A percentile compares a stretch with the other conserved stretches of the same genome.
Evolutionary conservation across 2,888 invertebrate genomes (phyloP).

Genomic region (Crematogaster levior): DNA sequence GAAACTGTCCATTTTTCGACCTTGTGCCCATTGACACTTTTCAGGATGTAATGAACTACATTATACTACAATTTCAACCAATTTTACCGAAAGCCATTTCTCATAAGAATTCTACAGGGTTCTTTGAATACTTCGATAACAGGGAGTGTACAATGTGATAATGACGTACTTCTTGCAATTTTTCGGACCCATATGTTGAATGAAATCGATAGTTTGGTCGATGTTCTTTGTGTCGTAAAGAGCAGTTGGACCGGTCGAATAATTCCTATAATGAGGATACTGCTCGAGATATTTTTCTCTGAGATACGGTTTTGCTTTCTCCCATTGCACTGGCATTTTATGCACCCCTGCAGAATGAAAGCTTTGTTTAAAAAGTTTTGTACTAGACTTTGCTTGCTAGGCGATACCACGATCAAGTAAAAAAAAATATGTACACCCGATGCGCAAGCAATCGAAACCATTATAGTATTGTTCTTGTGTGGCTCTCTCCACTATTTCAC

Average conservation of each 20-base stretch:
- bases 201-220: constrained; percentile 92
- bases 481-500: constrained; percentile 97
- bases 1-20: too few species aligned
- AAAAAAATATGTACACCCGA: constrained; percentile 92
- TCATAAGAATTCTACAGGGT: too few species aligned
- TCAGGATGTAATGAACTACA: too few species aligned
- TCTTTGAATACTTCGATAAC: not conserved
- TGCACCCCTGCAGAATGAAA: constrained; percentile 90
- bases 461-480: constrained; percentile 97
- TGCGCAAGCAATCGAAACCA: constrained; percentile 95
- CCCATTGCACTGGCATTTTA: constrained; percentile 94
- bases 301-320: constrained; percentile 90
- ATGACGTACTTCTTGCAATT: constrained; percentile 88
- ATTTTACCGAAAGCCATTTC: too few species aligned
- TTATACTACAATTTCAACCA: too few species aligned
- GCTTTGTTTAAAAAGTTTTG: not conserved
- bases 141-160: not conserved
- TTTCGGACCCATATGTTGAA: constrained; percentile 89
- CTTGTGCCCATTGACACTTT: too few species aligned
- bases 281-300: constrained; percentile 91
- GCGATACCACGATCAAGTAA: not conserved
- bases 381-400: too few species aligned
- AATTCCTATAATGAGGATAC: constrained; percentile 91
- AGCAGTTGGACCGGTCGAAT: constrained; percentile 89
- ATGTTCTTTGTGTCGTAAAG: constrained; percentile 91